These are phyloP conservation scores for Borostomias antarcticus DNA, from an alignment of 2,797 vertebrate species.

Conservation along the genomic window DNA sequence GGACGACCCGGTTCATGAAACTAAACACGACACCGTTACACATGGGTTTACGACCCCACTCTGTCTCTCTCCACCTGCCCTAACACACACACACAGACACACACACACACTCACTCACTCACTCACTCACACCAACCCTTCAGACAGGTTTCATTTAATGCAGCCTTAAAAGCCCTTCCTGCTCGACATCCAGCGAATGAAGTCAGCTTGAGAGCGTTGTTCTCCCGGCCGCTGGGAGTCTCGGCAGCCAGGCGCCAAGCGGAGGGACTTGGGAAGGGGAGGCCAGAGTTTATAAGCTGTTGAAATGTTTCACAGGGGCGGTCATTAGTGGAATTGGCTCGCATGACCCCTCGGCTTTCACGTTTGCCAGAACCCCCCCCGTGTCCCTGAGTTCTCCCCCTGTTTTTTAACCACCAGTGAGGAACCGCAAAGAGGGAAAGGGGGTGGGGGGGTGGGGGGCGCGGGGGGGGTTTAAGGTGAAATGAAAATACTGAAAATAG, in stretches of 20 bases:
- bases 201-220: conserved; percentile 69
- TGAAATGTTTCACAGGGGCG: conserved; percentile 6
- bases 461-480: conserved; percentile 34
- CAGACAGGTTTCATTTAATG: conserved; percentile 64
- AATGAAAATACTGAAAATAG: conserved; percentile 44
- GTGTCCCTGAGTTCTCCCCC: not conserved
- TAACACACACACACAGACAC: not conserved
- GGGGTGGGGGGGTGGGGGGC: conserved; percentile 12
- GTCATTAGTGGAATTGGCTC: conserved; percentile 30
- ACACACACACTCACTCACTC: conserved; percentile 19
- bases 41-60: not conserved
- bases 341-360: conserved; percentile 59
- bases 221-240: conserved; percentile 62
- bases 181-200: conserved; percentile 69
- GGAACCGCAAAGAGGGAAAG: conserved; percentile 22
- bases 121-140: conserved; percentile 34
- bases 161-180: conserved; percentile 64
- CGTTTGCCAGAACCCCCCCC: conserved; percentile 60
- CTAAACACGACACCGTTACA: conserved; percentile 55
- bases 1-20: conserved; percentile 45
- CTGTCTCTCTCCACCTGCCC: not conserved
- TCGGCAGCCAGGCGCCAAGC: conserved; percentile 55
- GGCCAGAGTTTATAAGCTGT: conserved; percentile 48
- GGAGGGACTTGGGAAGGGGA: conserved; percentile 54
- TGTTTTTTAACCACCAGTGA: conserved; percentile 50